Evolutionary conservation across 1,140 invertebrate species (phyloP).

Genomic region (Halictus rubicundus): DNA sequence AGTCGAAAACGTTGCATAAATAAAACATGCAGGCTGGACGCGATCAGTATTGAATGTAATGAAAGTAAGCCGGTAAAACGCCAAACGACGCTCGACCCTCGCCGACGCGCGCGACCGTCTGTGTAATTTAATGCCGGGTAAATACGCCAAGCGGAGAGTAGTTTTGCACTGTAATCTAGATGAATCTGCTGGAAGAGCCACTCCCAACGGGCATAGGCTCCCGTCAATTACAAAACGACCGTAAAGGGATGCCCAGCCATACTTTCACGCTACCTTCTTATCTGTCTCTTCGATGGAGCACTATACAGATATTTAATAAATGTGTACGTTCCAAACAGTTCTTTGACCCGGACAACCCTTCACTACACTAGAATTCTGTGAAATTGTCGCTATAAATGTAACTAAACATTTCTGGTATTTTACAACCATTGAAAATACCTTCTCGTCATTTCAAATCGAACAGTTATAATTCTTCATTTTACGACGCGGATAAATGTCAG

Average conservation of each 20-base stretch:
- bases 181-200: slow-evolving; percentile 70
- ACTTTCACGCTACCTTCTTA: slow-evolving; percentile 5
- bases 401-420: too few relatives aligned
- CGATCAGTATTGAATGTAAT: slow-evolving; percentile 79
- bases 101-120: slow-evolving; percentile 67
- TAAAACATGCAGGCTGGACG: slow-evolving; percentile 69
- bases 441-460: too few relatives aligned
- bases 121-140: slow-evolving; percentile 79
- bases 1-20: slow-evolving; percentile 71
- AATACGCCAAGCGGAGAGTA: slow-evolving; percentile 73
- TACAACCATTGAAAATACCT: too few relatives aligned
- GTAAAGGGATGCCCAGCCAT: slow-evolving; percentile 21
- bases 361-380: too few relatives aligned
- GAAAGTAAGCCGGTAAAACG: slow-evolving; percentile 75
- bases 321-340: background rate
- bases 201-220: slow-evolving; percentile 54
- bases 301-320: slow-evolving; percentile 7
- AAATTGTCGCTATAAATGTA: too few relatives aligned
- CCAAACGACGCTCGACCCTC: slow-evolving; percentile 62
- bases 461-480: background rate
- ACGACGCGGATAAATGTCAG: background rate
- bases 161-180: slow-evolving; percentile 78
- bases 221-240: slow-evolving; percentile 68
- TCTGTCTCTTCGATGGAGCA: background rate
- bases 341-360: background rate